These are phyloP conservation scores for Perccottus glenii DNA, from an alignment of 2,113 vertebrate genomes.

Conservation along the genomic window DNA sequence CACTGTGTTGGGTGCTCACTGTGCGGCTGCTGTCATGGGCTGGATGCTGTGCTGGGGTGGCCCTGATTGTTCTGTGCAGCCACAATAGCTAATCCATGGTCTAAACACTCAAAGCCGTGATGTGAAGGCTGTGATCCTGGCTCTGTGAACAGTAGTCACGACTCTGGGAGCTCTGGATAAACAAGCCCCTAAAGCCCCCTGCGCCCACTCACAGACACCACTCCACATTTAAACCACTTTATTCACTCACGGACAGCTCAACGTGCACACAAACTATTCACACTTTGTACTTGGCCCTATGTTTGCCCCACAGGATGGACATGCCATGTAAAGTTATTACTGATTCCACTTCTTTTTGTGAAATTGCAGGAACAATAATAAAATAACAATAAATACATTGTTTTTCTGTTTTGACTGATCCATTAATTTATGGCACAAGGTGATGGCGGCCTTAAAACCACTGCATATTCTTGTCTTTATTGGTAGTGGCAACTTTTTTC, in stretches of 20 bases:
- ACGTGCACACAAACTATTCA: conserved; percentile 1
- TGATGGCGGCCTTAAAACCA: too few species aligned
- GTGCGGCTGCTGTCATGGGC: conserved; percentile 3
- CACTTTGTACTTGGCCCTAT: background rate
- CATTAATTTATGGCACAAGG: too few species aligned
- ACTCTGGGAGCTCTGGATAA: conserved; percentile 38
- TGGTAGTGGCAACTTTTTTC: too few species aligned
- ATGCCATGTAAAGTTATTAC: too few species aligned
- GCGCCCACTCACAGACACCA: conserved; percentile 13
- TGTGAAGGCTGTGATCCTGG: conserved; percentile 56
- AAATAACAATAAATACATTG: too few species aligned
- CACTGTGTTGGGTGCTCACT: conserved; percentile 14
- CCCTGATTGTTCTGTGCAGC: conserved; percentile 1
- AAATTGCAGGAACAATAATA: too few species aligned
- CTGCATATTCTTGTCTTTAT: too few species aligned
- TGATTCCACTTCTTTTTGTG: too few species aligned
- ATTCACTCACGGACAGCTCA: background rate
- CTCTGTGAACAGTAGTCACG: conserved; percentile 55
- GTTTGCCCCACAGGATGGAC: background rate
- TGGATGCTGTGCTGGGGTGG: conserved; percentile 9
- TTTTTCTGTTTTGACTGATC: too few species aligned
- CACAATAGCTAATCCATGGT: conserved; percentile 65
- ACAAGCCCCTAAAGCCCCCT: conserved; percentile 31
- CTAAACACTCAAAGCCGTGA: conserved; percentile 61
- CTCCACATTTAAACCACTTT: conserved; percentile 14